Evolutionary conservation across 1,140 invertebrate genomes (phyloP), one percentile per base, ranked within the genome.

Genomic region (Anastrepha obliqua): DNA sequence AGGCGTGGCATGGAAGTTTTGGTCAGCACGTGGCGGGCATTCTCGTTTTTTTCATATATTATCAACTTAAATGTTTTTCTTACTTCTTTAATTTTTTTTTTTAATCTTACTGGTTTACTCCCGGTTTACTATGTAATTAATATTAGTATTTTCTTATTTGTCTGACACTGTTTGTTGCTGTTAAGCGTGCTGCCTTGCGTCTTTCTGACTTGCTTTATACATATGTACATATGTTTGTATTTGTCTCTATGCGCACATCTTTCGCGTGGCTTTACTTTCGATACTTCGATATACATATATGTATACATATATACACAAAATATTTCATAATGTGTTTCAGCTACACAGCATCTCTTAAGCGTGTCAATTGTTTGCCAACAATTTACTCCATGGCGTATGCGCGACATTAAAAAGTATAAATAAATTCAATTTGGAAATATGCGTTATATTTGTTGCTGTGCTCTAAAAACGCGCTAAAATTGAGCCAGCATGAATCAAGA

Each of bases 1-100:
- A 74, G 67, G 67, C 67, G 67, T 74, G 67, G 67, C 67, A 74
- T 44, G 67, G 42, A 4, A 74, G 13, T 47, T 74, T 74, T 55
- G 67, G 15, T 7, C 44, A 39, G 1, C 2, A 13, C 17, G 67
- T 74, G 29, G 29, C 29, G 29, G 0, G 29, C 1, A 29, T 29
- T 29, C 1, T 29, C 29, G 29, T 29, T 29, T 29, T 29, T 29
- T 29, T 29, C 29, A 29, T 29, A 29, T 29, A 29, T 29, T 29
- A 29, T 29, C 29, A 29, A 29, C 0, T 29, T 29, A 29, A 29
- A 29, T 29, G 29, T 29, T 29, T 29, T 29, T 29, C 29, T 29
- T 29, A 29, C 29, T 29, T 29, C 29, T 29, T 29, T 29, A 3
- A 13, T 11, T 17, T 15, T 0, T 44, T 74, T 74, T 74, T 2